A percentile compares a stretch with the other conserved stretches of the same genome.
Evolutionary conservation across 2,888 invertebrate species (phyloP).

Genomic region (Lottia scabra): DNA sequence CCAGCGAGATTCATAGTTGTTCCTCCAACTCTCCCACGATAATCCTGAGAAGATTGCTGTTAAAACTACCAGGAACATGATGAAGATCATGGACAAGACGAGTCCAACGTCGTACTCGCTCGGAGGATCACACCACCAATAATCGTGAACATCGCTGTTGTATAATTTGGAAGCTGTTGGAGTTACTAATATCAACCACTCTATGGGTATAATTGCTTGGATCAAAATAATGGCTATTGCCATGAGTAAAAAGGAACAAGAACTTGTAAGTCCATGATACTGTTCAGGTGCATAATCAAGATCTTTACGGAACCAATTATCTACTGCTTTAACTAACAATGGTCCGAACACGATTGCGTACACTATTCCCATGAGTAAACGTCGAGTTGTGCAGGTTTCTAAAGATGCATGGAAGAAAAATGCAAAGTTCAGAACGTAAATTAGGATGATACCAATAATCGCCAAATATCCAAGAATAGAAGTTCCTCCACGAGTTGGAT

Average conservation of each 20-base stretch:
- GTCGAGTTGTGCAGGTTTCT: conserved; percentile 67
- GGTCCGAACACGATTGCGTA: conserved; percentile 70
- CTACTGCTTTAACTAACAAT: conserved; percentile 69
- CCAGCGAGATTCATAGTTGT: conserved; percentile 68
- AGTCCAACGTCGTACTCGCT: conserved; percentile 66
- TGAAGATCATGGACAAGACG: conserved; percentile 68
- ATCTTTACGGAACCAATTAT: conserved; percentile 67
- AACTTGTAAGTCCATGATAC: conserved; percentile 57
- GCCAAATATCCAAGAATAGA: conserved; percentile 69
- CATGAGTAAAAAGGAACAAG: conserved; percentile 61
- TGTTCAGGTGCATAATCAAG: conserved; percentile 39
- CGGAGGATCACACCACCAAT: conserved; percentile 59
- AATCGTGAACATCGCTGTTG: conserved; percentile 41
- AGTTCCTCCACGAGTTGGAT: conserved; percentile 66
- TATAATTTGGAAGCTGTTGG: conserved; percentile 57
- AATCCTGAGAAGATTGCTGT: conserved; percentile 67
- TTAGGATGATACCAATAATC: conserved; percentile 69
- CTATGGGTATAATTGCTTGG: conserved; percentile 68
- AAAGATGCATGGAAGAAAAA: conserved; percentile 68
- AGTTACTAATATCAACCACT: conserved; percentile 69
- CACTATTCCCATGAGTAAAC: conserved; percentile 69
- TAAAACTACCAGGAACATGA: conserved; percentile 68
- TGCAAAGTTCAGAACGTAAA: conserved; percentile 70
- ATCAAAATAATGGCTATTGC: conserved; percentile 61
- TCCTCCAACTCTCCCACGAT: conserved; percentile 68